These are phyloP conservation scores for Drosophila neotestacea DNA, from an alignment of 2,888 invertebrate genomes.

Conservation along the genomic window DNA sequence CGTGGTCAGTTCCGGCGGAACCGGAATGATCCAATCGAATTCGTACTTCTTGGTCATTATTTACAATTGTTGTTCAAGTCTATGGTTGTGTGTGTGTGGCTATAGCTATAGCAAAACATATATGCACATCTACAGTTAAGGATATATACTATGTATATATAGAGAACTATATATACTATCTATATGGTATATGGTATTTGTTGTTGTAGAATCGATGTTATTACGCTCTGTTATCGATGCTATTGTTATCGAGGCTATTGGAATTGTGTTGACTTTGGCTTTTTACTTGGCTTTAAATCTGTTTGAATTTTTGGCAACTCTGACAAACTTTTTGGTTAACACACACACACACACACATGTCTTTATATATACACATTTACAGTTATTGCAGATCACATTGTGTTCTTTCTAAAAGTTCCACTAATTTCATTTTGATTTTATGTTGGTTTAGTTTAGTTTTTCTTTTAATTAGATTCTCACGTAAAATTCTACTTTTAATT, in stretches of 20 bases:
- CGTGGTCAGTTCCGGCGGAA: slow-evolving; percentile 91
- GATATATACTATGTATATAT: not conserved
- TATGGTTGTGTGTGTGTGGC: slow-evolving; percentile 32
- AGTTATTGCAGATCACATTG: slow-evolving; percentile 35
- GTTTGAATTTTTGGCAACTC: slow-evolving; percentile 42
- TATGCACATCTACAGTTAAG: slow-evolving; percentile 1
- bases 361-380: slow-evolving; percentile 11
- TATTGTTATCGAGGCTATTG: not conserved
- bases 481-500: slow-evolving; percentile 7
- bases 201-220: slow-evolving; percentile 10
- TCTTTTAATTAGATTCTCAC: not conserved
- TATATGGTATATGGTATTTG: slow-evolving; percentile 3
- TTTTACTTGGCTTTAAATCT: slow-evolving; percentile 9
- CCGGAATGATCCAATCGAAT: slow-evolving; percentile 98
- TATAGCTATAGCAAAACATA: slow-evolving; percentile 18
- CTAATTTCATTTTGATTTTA: slow-evolving; percentile 2
- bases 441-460: not conserved
- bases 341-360: slow-evolving; percentile 15
- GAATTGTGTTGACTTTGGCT: slow-evolving; percentile 18
- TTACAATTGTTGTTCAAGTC: slow-evolving; percentile 53
- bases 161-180: not conserved
- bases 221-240: slow-evolving; percentile 10
- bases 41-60: slow-evolving; percentile 99
- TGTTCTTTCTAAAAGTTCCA: slow-evolving; percentile 5
- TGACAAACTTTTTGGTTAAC: slow-evolving; percentile 26